phyloP scores from a whole-genome alignment of 2,888 invertebrate genomes.

The Taphrorychus bicolor region DNA sequence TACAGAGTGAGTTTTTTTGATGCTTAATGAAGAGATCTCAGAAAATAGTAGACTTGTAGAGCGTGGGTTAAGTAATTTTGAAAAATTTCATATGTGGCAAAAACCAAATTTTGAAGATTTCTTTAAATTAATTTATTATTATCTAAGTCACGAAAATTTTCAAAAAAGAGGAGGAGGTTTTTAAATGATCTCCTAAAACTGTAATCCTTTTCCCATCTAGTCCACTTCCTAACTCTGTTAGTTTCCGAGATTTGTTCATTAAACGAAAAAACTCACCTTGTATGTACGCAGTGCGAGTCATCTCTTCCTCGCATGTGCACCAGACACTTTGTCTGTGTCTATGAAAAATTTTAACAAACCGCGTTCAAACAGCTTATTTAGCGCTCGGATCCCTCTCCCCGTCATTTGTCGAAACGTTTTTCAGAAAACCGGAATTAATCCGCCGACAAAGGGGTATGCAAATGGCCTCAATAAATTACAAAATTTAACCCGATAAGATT shows the following conservation, averaged over 20 bases:
- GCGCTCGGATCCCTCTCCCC: not conserved
- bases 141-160: too few relatives aligned
- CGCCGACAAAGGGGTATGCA: constrained; percentile 13
- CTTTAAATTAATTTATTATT: not conserved
- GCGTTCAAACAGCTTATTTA: constrained; percentile 5
- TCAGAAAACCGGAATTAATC: constrained; percentile 10
- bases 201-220: not conserved
- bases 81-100: not conserved
- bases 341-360: not conserved
- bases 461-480: constrained; percentile 10
- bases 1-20: too few relatives aligned
- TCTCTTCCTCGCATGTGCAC: too few relatives aligned
- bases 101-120: not conserved
- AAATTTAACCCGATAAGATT: constrained; percentile 6
- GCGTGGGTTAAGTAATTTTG: too few relatives aligned
- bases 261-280: too few relatives aligned
- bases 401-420: constrained; percentile 5
- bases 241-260: not conserved
- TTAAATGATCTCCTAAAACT: not conserved
- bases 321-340: not conserved
- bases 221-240: not conserved
- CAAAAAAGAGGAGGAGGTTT: not conserved
- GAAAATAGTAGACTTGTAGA: too few relatives aligned
- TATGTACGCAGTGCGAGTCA: too few relatives aligned
- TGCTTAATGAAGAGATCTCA: too few relatives aligned